These are phyloP conservation scores for Crotalus tigris DNA, from an alignment of 2,113 vertebrate genomes.

Conservation along the genomic window DNA sequence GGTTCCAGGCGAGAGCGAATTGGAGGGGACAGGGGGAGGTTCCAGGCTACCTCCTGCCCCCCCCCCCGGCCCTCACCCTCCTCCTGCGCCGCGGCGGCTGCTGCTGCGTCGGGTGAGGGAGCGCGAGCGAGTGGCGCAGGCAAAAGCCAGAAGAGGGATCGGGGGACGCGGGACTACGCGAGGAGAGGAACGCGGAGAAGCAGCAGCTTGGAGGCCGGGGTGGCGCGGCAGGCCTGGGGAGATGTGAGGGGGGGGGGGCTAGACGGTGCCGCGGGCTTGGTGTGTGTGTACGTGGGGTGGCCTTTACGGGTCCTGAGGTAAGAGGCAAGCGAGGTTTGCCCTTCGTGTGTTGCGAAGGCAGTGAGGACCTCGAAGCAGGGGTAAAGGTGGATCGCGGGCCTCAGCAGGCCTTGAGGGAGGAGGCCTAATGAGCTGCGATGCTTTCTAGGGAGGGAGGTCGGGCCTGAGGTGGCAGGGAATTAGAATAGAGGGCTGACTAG, in stretches of 20 bases:
- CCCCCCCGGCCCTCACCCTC: neutral
- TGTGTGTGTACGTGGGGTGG: neutral
- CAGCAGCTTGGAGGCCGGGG: neutral
- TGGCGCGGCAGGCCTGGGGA: neutral
- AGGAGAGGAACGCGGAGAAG: neutral
- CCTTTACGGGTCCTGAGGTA: neutral
- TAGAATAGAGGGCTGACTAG: neutral
- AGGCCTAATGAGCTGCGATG: neutral
- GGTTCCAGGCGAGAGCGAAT: constrained; percentile 18
- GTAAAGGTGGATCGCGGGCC: neutral
- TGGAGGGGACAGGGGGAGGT: constrained; percentile 27
- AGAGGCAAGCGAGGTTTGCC: neutral
- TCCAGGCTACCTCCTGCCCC: neutral
- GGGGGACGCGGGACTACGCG: constrained; percentile 9
- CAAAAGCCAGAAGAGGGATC: neutral
- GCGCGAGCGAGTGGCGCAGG: constrained; percentile 25
- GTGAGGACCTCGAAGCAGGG: neutral
- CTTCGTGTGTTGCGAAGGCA: neutral
- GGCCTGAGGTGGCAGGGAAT: too few relatives aligned
- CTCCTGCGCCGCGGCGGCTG: constrained; percentile 26
- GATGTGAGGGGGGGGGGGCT: neutral
- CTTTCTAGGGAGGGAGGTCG: neutral
- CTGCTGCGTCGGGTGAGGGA: constrained; percentile 21
- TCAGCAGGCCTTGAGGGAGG: neutral
- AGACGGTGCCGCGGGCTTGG: neutral